Percentiles rank a stretch among this genome's conserved stretches.
These are phyloP conservation scores for Athalia rosae DNA, from an alignment of 2,888 invertebrate genomes.

Conservation along the genomic window DNA sequence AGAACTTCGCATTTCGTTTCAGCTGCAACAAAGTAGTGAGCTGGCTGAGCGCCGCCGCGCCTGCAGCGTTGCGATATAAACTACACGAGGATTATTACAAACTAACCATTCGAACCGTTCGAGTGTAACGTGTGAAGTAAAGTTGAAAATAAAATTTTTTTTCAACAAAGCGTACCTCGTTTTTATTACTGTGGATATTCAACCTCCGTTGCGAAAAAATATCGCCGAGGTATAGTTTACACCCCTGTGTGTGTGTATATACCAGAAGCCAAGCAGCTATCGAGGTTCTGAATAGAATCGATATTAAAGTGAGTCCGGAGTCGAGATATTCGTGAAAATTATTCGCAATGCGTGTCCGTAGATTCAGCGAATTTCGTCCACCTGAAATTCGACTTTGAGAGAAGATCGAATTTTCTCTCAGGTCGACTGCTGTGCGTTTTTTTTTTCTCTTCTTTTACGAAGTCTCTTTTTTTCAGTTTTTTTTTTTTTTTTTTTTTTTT, in stretches of 20 bases:
- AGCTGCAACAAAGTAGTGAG: slow-evolving; percentile 70
- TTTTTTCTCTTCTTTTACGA: neutral
- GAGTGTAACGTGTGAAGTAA: neutral
- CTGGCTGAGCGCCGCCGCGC: slow-evolving; percentile 67
- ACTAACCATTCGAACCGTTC: slow-evolving; percentile 55
- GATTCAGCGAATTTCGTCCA: neutral
- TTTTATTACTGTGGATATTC: neutral
- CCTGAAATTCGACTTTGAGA: neutral
- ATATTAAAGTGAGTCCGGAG: slow-evolving; percentile 24
- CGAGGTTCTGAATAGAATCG: slow-evolving; percentile 31
- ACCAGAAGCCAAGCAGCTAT: neutral
- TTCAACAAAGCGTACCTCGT: too few relatives aligned
- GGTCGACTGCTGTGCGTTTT: neutral
- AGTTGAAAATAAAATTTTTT: slow-evolving; percentile 7
- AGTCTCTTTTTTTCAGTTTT: neutral
- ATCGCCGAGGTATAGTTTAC: neutral
- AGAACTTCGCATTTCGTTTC: slow-evolving; percentile 48
- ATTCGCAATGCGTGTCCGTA: slow-evolving; percentile 14
- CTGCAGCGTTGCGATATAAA: slow-evolving; percentile 63
- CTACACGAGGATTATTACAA: slow-evolving; percentile 62
- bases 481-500: too few relatives aligned
- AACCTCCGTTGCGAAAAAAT: neutral
- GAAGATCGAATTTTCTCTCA: too few relatives aligned
- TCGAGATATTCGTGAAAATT: slow-evolving; percentile 9
- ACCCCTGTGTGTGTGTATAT: neutral